Evolutionary conservation across 2,113 vertebrate genomes (phyloP), one percentile per base, ranked within the genome.

Genomic region (Prunella fulvescens): DNA sequence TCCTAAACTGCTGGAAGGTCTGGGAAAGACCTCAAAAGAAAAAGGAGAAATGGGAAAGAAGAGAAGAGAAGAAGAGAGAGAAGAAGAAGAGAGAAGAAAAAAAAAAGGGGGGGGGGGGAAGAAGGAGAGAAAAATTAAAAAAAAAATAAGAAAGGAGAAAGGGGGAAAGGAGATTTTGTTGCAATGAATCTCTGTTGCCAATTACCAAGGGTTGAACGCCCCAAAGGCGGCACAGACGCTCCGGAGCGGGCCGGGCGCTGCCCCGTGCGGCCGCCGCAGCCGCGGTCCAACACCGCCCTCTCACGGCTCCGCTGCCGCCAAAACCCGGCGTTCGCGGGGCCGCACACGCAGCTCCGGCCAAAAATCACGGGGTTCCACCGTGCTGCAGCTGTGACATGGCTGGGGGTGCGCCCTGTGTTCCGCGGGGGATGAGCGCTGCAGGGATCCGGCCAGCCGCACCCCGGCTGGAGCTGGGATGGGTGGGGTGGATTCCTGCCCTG

Each of bases 261-360:
- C 66, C 74, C 54, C 24, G 37, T 22, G 12, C 33, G 8, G 57
- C 24, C 18, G 40, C 14, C 4, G 61, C 72, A 73, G 39, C 73
- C 25, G 94, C 92, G 84, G 66, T 95, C 33, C 96, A 96, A 93
- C 92, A 97, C 85, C 96, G 97, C 45, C 97, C 98, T 37, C 98
- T 97, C 87, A 94, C 96, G 98, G 95, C 37, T 19, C 58, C 14
- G 26, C 40, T 0, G 5, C 26, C 33, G 45, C 28, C 54, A 0
- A 24, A 50, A 29, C 0, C 3, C 2, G 4, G 15, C 40, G 0
- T 7, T 4, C 4, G 18, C 14, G 1, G 29, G 15, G 18, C 42
- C 37, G 40, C 31, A 3, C 53, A 0, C 15, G 4, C 14, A 45
- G 0, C 2, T 6, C 25, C 0, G 0, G 44, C 51, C 40, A 14